Evolutionary conservation across 2,797 vertebrate genomes (phyloP).

Genomic region (Todus mexicanus): DNA sequence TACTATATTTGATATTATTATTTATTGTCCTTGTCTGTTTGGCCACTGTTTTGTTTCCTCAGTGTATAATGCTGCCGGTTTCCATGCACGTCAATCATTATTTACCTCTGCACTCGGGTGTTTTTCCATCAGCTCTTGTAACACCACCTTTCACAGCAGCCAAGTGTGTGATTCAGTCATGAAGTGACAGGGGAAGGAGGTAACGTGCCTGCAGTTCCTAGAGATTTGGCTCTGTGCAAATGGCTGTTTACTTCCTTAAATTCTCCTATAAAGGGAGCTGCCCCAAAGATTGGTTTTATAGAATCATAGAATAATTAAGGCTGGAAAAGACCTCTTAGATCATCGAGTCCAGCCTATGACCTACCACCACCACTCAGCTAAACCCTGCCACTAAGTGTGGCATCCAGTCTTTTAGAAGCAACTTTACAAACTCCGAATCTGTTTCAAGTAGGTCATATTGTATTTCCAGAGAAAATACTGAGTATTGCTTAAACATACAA

Average conservation of each 20-base stretch:
- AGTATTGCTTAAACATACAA: background rate
- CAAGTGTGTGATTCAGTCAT: background rate
- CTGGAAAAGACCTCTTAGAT: no score
- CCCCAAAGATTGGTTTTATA: background rate
- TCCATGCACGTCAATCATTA: rapidly evolving
- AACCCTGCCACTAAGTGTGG: no score
- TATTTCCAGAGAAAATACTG: background rate
- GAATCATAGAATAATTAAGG: no score
- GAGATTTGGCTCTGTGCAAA: background rate
- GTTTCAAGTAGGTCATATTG: background rate
- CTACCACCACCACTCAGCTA: no score
- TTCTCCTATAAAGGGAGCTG: background rate
- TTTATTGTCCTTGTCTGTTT: background rate
- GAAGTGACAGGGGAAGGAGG: background rate
- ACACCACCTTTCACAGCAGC: background rate
- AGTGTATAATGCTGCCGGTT: background rate
- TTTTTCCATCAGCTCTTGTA: background rate
- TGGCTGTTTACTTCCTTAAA: background rate
- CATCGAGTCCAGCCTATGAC: no score
- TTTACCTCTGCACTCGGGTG: background rate
- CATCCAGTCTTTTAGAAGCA: no score
- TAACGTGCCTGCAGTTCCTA: background rate
- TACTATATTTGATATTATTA: background rate
- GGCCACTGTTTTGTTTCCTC: background rate
- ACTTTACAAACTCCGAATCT: background rate